Conservation (phyloP, 2,113 vertebrate genomes). For the Cheirogaleus medius region DNA sequence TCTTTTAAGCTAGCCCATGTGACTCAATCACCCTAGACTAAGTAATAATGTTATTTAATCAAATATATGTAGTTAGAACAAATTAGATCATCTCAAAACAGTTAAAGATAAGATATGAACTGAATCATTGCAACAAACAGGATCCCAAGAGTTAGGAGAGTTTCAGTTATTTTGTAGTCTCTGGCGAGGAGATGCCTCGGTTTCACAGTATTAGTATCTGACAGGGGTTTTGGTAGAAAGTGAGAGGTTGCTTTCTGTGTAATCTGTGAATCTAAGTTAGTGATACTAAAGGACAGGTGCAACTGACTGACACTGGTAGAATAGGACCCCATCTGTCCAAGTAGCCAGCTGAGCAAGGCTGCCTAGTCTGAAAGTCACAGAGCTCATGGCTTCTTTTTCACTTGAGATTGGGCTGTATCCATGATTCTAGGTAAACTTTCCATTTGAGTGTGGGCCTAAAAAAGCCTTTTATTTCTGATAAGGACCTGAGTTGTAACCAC, state of each 20-base stretch:
- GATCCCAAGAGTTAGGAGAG: not conserved
- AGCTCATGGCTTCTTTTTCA: not conserved
- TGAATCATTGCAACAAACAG: not conserved
- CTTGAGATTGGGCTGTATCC: not conserved
- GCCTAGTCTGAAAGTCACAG: not conserved
- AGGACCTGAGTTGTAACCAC: not conserved
- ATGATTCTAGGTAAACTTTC: not conserved
- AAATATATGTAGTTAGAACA: not conserved
- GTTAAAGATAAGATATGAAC: not conserved
- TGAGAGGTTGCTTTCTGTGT: not conserved
- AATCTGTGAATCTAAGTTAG: not conserved
- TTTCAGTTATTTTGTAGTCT: not conserved
- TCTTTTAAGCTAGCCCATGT: not conserved
- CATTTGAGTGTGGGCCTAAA: not conserved
- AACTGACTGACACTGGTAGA: not conserved
- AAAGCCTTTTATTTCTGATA: not conserved
- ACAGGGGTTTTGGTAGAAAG: not conserved
- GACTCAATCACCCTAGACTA: not conserved
- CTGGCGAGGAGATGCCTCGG: not conserved
- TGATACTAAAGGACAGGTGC: not conserved
- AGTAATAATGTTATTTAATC: not conserved
- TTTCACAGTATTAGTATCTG: not conserved
- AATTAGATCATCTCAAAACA: constrained; percentile 1
- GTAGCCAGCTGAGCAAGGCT: not conserved
- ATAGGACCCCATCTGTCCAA: not conserved